Evolutionary conservation across 1,140 invertebrate genomes (phyloP).

Genomic region (Philotrypesis tridentata): DNA sequence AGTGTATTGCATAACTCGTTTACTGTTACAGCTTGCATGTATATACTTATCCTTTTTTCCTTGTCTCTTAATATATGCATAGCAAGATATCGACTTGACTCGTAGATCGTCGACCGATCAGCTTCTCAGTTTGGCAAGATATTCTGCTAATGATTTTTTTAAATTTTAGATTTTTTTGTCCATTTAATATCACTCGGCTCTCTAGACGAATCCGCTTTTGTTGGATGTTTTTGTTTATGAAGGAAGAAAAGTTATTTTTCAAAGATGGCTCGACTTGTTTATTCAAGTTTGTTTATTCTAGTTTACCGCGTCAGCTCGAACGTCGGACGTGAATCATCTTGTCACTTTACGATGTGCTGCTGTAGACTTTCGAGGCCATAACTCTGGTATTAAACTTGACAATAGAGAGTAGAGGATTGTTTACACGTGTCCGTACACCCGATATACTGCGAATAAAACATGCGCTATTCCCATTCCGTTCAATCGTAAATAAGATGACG

Average conservation of each 20-base stretch:
- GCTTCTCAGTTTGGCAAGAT: not conserved
- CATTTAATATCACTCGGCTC: not conserved
- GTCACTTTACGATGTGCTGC: not conserved
- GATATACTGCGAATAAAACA: too few species aligned
- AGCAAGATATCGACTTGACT: not conserved
- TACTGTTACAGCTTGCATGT: not conserved
- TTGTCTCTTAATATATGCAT: not conserved
- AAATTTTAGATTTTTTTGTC: not conserved
- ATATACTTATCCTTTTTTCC: not conserved
- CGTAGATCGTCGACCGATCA: not conserved
- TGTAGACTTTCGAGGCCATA: not conserved
- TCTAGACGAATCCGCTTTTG: not conserved
- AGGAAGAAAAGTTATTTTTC: not conserved
- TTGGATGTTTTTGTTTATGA: not conserved
- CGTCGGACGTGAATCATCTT: not conserved
- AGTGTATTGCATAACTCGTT: not conserved
- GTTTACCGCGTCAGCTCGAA: not conserved
- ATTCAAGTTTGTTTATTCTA: not conserved
- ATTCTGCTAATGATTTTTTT: not conserved
- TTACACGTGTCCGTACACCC: not conserved
- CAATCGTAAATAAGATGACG: not conserved
- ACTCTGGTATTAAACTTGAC: not conserved
- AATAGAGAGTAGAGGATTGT: not conserved
- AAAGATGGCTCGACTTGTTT: not conserved
- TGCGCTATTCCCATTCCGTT: not conserved